Evolutionary conservation across 2,888 invertebrate genomes (phyloP), one percentile per base, ranked within the genome.

Genomic region (Sinelater perroti): DNA sequence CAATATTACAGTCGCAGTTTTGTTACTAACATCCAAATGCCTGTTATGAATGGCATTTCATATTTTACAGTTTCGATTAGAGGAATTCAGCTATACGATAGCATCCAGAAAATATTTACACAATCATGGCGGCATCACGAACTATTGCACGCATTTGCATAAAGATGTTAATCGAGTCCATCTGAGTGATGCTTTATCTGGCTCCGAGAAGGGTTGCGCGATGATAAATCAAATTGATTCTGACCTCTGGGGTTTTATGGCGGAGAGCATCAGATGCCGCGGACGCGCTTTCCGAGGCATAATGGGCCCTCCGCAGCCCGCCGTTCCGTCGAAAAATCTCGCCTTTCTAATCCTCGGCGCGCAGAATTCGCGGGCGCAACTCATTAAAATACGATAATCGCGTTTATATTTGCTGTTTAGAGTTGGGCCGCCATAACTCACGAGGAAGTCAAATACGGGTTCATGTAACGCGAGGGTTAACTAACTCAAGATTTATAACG

Each of bases 311-410:
- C 30, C 30, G 13, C 30, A 30, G 13, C 30, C 2, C 10, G 5
- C 8, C 10, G 2, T 26, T 11, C 31, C 14, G 11, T n/a, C n/a
- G n/a, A n/a, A 31, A 4, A 33, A 33, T 33, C 16, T 30, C 3
- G 11, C 3, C 10, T n/a, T 30, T n/a, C 10, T n/a, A 30, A 30
- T 30, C 11, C 11, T 30, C 30, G n/a, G n/a, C 11, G 8, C 3
- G 8, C 28, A 47, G 16, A 30, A 46, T 46, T 53, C 26, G 11
- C 36, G 24, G 21, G 44, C 24, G 56, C 50, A 59, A 63, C 71
- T 72, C 71, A 75, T 75, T 74, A 74, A 75, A 74, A 72, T 70
- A 72, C 74, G 73, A 73, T 75, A 76, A 76, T 76, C 73, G 73
- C 72, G 69, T 75, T 74, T 73, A 71, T 71, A 74, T 75, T 74